Evolutionary conservation across 2,888 invertebrate genomes (phyloP), one percentile per base, ranked within the genome.

Genomic region (Dinocampus coccinellae): DNA sequence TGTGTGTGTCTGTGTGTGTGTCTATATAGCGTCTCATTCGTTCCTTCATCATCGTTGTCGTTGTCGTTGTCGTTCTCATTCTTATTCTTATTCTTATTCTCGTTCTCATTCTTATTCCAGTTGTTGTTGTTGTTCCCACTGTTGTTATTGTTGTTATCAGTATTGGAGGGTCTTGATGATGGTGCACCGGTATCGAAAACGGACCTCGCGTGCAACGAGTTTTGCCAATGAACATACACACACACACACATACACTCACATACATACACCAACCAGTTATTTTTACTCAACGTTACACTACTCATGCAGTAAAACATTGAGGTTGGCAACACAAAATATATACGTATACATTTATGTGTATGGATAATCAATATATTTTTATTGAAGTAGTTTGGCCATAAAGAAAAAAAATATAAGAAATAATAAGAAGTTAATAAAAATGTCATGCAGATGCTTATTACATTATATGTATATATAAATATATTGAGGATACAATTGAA

Each of bases 271-370:
- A 20, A 22, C 22, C 20, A 29, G 20, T 60, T 34, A 68, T 52
- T 68, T 68, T 68, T 68, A 24, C 60, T 33, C 42, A 61, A 68
- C 61, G 61, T 68, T 52, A 68, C 22, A 58, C n/a, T n/a, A 47
- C 16, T 10, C 67, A 13, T 29, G 29, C 57, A 36, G 61, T 52
- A 22, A 66, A 68, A n/a, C 61, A 68, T 68, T 61, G 68, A 47
- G 47, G 60, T 42, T 68, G 42, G 24, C 22, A 65, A 33, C 60
- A 61, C 22, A 61, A 60, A 52, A 42, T 39, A 42, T 57, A 11
- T 55, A 20, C 34, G 39, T 29, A n/a, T 57, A 36, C 52, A 61
- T 29, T 36, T 55, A 52, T 63, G 29, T 26, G 24, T 53, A 20
- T 39, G 39, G 10, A 33, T 36, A 3, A 22, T 13, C 55, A 39